These are phyloP conservation scores for Stegana nigrithorax DNA, from an alignment of 2,888 invertebrate genomes.

Conservation along the genomic window DNA sequence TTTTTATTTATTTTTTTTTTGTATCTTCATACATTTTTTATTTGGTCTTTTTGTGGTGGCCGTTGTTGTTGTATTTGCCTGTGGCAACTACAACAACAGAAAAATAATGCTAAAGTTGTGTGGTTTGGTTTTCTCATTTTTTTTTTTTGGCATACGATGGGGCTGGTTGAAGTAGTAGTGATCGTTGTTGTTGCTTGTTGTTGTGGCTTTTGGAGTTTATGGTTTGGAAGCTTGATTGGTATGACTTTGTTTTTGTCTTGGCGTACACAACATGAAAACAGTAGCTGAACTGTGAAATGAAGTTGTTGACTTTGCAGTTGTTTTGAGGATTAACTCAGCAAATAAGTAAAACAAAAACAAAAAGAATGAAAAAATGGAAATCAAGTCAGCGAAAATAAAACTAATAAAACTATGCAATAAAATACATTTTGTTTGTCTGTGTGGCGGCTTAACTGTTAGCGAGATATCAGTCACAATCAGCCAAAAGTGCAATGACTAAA, in stretches of 20 bases:
- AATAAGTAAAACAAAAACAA: background rate
- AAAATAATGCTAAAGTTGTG: no score
- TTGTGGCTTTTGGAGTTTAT: constrained; percentile 27
- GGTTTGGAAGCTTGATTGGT: no score
- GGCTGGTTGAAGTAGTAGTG: constrained; percentile 27
- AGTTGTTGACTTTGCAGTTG: background rate
- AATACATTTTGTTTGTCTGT: no score
- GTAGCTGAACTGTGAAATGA: background rate
- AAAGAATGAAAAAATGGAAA: no score
- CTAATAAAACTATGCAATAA: no score
- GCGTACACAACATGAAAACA: background rate
- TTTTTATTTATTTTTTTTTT: constrained; percentile 18
- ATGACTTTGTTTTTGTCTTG: no score
- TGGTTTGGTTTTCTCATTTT: constrained; percentile 29
- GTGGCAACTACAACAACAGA: background rate
- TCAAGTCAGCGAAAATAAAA: no score
- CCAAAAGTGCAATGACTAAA: no score
- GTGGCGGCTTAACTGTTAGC: no score
- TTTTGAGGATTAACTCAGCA: background rate
- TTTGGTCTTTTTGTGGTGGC: no score
- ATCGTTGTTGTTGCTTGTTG: constrained; percentile 20
- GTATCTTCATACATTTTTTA: background rate
- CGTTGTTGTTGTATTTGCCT: no score
- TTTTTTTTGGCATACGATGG: constrained; percentile 40
- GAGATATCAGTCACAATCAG: no score